Base-by-base conservation (phyloP, 2,888 invertebrate species). In the Hedychridium roseum region DNA sequence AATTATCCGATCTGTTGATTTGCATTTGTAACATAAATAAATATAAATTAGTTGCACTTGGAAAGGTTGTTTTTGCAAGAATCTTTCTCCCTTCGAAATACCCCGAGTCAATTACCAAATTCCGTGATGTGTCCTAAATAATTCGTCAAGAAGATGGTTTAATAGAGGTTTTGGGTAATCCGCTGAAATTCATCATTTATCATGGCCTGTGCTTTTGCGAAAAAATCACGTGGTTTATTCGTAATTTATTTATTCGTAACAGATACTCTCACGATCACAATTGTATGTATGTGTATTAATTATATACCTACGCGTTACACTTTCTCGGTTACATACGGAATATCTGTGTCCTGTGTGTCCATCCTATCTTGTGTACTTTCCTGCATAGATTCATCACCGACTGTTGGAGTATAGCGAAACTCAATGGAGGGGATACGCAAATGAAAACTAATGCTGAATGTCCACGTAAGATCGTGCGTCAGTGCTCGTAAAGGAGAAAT, bases 251-350 rank as follows among this genome's bases (percentile, higher is more conserved):
- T 62, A 69, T 68, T 65, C 56, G 50, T 60, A 71, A 68, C 66
- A 70, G 67, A 68, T 67, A 68, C 64, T 70, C 69, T 68, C 65
- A 68, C 72, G 60, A 66, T 71, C 71, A 70, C 70, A 71, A 68
- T 68, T 52, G 44, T 60, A 54, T 58, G 43, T 55, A 43, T 54
- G 32, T 51, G 47, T 39, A 54, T 42, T 52, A 60, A 46, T 46
- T 39, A 39, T 55, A 63, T 54, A 56, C 49, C 50, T 66, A 66
- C 54, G 61, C 50, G 43, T 64, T 63, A 57, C 67, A 59, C 56
- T 63, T 60, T 60, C 61, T 69, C 59, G 54, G 62, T 68, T 65
- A 66, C 61, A 68, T 63, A 57, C 65, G 59, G 60, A 64, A 58
- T 62, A 66, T 56, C 48, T 43, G 50, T 50, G 41, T 51, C 5